These are phyloP conservation scores for Drosophila repleta DNA, from an alignment of 1,140 invertebrate species.

Conservation along the genomic window DNA sequence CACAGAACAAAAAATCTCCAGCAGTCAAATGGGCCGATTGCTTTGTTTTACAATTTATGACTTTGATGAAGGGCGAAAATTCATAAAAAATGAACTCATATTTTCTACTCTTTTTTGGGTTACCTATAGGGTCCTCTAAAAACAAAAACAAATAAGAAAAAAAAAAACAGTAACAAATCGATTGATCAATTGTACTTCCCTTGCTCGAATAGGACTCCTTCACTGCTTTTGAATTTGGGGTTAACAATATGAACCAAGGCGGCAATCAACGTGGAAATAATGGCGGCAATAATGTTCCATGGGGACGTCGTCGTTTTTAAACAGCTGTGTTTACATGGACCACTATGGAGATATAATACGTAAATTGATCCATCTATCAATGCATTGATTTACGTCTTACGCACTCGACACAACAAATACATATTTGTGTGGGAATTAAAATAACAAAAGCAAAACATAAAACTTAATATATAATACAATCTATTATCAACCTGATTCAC, in stretches of 20 bases:
- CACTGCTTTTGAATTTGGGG: conserved; percentile 82
- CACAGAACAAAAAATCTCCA: not conserved
- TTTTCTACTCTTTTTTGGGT: too few relatives aligned
- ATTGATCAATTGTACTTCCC: conserved; percentile 74
- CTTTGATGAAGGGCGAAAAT: too few relatives aligned
- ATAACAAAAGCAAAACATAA: conserved; percentile 12
- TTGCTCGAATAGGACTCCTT: conserved; percentile 77
- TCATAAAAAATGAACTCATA: too few relatives aligned
- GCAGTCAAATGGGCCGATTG: too few relatives aligned
- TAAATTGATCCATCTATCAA: not conserved
- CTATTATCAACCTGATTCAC: conserved; percentile 18
- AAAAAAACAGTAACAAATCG: conserved; percentile 44
- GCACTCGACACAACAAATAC: conserved; percentile 30
- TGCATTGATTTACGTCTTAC: conserved; percentile 33
- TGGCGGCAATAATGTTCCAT: conserved; percentile 80
- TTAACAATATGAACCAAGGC: conserved; percentile 81
- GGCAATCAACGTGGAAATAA: conserved; percentile 81
- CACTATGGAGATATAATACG: conserved; percentile 21
- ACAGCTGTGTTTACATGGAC: conserved; percentile 38
- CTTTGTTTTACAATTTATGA: too few relatives aligned
- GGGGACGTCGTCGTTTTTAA: conserved; percentile 82
- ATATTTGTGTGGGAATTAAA: conserved; percentile 7
- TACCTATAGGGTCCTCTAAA: too few relatives aligned
- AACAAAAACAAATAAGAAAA: too few relatives aligned
- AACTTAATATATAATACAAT: conserved; percentile 14